A percentile compares a stretch with the other conserved stretches of the same genome.
Conservation (phyloP, 2,797 vertebrate species). For the Chaetophractus vellerosus region DNA sequence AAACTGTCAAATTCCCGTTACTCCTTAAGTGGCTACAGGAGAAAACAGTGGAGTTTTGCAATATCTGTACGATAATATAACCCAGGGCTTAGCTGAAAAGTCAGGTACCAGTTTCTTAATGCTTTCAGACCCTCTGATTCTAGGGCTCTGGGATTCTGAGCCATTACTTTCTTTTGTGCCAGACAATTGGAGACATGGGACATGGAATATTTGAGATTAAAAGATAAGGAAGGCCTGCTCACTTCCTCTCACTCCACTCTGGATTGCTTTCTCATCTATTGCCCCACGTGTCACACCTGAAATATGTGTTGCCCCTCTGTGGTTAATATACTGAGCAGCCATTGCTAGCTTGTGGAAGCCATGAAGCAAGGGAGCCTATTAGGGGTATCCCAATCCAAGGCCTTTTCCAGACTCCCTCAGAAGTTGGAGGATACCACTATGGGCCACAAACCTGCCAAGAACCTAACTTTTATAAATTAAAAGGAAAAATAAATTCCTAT, state of each 20-base stretch:
- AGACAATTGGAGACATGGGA: background rate
- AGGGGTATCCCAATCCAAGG: background rate
- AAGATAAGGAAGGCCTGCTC: background rate
- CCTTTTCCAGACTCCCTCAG: background rate
- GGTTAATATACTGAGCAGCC: background rate
- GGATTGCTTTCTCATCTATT: background rate
- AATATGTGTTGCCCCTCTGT: background rate
- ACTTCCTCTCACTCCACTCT: background rate
- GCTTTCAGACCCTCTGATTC: background rate
- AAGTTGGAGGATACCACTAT: background rate
- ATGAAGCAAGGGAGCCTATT: background rate
- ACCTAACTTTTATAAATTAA: background rate
- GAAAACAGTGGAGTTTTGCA: background rate
- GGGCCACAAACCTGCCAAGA: background rate
- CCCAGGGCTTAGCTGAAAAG: too few relatives aligned
- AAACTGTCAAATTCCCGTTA: background rate
- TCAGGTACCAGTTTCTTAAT: background rate
- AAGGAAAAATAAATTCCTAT: background rate
- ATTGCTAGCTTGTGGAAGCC: background rate
- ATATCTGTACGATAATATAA: fast-evolving
- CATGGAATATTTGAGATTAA: background rate
- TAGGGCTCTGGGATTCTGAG: background rate
- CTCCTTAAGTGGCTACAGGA: background rate
- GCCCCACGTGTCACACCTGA: background rate
- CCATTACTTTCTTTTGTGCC: background rate